phyloP scores from a whole-genome alignment of 2,888 invertebrate genomes.

The Calameuta idolon region DNA sequence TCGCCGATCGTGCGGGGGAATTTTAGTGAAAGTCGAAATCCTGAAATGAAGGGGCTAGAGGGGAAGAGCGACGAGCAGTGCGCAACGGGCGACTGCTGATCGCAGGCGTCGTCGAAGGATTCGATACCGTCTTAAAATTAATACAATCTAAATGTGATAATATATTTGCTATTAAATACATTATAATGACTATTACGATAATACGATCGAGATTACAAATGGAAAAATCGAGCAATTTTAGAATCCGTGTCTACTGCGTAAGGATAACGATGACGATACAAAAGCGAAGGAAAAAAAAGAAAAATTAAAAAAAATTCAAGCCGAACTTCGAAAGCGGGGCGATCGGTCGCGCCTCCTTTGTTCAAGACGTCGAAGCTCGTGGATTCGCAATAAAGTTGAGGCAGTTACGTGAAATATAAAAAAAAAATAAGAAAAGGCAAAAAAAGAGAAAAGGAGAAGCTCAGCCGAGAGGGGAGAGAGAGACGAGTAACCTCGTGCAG shows the following conservation, averaged over 20 bases:
- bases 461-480: too few species aligned
- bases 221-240: slow-evolving; percentile 32
- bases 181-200: slow-evolving; percentile 42
- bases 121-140: slow-evolving; percentile 57
- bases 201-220: slow-evolving; percentile 19
- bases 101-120: slow-evolving; percentile 36
- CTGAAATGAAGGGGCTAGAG: too few species aligned
- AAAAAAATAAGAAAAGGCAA: too few species aligned
- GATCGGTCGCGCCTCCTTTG: slow-evolving; percentile 2
- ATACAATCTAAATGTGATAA: slow-evolving; percentile 68
- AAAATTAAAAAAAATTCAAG: neutral
- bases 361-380: too few species aligned
- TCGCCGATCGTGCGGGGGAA: slow-evolving; percentile 14
- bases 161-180: slow-evolving; percentile 65
- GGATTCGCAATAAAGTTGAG: too few species aligned
- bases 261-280: neutral
- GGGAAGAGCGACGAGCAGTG: too few species aligned
- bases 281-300: too few species aligned
- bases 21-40: too few species aligned
- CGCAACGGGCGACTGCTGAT: too few species aligned
- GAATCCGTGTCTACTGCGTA: slow-evolving; percentile 28
- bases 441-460: too few species aligned
- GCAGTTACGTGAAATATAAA: too few species aligned
- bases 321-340: slow-evolving; percentile 20
- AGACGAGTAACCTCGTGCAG: too few species aligned